phyloP scores from a whole-genome alignment of 2,113 vertebrate genomes.

The Cavia aperea region DNA sequence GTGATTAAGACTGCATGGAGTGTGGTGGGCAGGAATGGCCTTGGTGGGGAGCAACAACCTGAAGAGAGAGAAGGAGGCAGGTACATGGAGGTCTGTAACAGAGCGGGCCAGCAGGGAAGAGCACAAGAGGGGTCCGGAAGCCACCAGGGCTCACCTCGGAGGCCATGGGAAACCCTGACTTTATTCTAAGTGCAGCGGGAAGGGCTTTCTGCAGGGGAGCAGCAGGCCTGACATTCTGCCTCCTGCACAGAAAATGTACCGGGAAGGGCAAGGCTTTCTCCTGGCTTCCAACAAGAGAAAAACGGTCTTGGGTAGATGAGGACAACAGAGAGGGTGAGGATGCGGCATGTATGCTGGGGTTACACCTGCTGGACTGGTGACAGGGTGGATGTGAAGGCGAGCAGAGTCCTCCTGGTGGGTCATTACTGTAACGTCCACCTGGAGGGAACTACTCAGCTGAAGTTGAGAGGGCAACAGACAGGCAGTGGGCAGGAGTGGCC shows the following conservation, averaged over 20 bases:
- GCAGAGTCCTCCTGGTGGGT: not conserved
- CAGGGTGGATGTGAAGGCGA: not conserved
- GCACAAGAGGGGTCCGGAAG: not conserved
- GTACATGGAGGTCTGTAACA: not conserved
- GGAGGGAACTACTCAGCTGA: not conserved
- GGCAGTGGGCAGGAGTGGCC: not conserved
- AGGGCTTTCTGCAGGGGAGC: not conserved
- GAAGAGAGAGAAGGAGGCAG: not conserved
- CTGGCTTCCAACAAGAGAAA: not conserved
- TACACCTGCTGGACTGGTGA: not conserved
- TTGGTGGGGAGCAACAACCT: not conserved
- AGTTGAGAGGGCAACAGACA: not conserved
- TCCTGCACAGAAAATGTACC: not conserved
- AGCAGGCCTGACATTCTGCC: not conserved
- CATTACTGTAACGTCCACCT: too few relatives aligned
- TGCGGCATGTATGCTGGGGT: not conserved
- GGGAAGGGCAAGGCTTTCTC: not conserved
- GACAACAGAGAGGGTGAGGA: not conserved
- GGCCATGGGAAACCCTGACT: not conserved
- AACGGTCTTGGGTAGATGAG: not conserved
- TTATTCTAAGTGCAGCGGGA: not conserved
- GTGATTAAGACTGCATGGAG: not conserved
- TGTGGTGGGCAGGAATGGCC: not conserved
- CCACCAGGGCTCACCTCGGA: not conserved
- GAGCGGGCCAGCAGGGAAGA: not conserved